Evolutionary conservation across 2,888 invertebrate genomes (phyloP), one percentile per base, ranked within the genome.

Genomic region (Cephus rjabovi): DNA sequence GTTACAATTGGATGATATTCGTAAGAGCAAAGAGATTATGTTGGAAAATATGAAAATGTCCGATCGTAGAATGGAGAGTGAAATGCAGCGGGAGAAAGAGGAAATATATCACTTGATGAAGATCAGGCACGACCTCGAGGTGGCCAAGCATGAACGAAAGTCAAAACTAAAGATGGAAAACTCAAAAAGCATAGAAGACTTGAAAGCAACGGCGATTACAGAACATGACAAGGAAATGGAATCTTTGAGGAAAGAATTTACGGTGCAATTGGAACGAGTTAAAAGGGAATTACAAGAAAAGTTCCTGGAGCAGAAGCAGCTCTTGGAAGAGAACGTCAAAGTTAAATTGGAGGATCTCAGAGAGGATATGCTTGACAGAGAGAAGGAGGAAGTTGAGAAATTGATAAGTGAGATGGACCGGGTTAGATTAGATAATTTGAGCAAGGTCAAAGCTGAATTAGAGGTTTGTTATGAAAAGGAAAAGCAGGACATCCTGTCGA

Each of bases 211-310:
- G 74, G 77, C 87, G 78, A 87, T 88, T 79, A 86, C 85, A 33
- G 89, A 91, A 71, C 90, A 92, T 23, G 93, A 93, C 86, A 93
- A 93, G 78, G 94, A 93, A 88, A 90, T 94, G 82, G 93, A 94
- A 83, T 87, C 91, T 82, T 90, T 94, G 75, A 93, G 93, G 84
- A 93, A 93, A 81, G 94, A 94, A 76, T 93, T 94, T 85, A 93
- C 94, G 80, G 92, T 92, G 79, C 92, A 92, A 84, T 83, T 93
- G 56, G 87, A 90, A 1, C 87, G 88, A 34, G 91, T 90, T 75
- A 92, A 89, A 81, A 86, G 87, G 1, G 88, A 92, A 75, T 76
- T 93, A 34, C 91, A 90, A 80, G 87, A 81, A 34, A 92, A 92
- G 77, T 93, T 93, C 76, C 85, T 84, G 4, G 92, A 92, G 12